Evolutionary conservation across 2,888 invertebrate genomes (phyloP).

Genomic region (Drosophila setosimentum): DNA sequence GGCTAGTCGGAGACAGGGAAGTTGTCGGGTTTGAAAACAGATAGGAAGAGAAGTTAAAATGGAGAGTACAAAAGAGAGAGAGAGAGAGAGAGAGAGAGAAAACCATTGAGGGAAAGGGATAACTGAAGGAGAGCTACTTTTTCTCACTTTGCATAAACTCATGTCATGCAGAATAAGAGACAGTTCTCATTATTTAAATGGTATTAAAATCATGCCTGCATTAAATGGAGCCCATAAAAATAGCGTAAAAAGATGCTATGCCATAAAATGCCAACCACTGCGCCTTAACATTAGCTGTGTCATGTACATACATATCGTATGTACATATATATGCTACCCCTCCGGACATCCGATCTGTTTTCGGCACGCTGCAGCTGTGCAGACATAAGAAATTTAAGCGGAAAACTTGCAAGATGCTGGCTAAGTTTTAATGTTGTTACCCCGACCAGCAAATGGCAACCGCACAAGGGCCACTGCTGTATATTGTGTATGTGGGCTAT

Average conservation of each 20-base stretch:
- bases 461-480: constrained; percentile 4
- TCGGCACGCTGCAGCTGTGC: constrained; percentile 34
- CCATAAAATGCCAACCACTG: constrained; percentile 4
- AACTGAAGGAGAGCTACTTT: too few species aligned
- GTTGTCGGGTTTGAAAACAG: background rate
- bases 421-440: constrained; percentile 75
- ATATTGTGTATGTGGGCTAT: constrained; percentile 21
- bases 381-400: constrained; percentile 66
- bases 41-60: background rate
- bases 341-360: background rate
- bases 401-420: constrained; percentile 60
- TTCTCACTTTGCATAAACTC: background rate
- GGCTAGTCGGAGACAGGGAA: background rate
- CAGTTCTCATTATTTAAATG: background rate
- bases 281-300: constrained; percentile 16
- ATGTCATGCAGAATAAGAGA: background rate
- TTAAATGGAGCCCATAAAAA: background rate
- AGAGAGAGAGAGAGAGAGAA: background rate
- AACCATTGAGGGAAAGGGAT: background rate
- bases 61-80: background rate
- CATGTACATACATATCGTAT: constrained; percentile 16
- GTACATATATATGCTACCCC: background rate
- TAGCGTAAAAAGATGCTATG: background rate
- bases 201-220: background rate
- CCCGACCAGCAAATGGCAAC: constrained; percentile 17